Base-by-base conservation (phyloP, 2,113 vertebrate species). In the Lethenteron camtschaticum region DNA sequence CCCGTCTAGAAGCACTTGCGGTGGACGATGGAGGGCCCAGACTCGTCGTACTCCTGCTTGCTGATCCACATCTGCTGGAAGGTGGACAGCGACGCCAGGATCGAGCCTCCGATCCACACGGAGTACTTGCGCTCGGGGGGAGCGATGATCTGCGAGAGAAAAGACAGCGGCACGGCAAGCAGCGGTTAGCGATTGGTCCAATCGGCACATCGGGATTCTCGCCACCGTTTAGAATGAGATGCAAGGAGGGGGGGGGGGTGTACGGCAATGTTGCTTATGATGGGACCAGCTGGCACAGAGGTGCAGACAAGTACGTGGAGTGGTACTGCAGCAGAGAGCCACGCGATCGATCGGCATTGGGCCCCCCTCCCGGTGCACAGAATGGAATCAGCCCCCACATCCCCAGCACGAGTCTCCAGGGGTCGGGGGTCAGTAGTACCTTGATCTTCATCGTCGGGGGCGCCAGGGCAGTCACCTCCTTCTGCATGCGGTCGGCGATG, bases 391-490 rank as follows among this genome's bases (percentile, higher is more conserved):
- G 24, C 24, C 24, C 24, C 24, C 24, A 24, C 24, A 24, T 24
- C 24, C 24, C 24, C 24, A 24, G 24, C 24, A 24, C 24, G 24
- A 24, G 24, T 24, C 24, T 24, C 24, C 24, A 24, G 24, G 24
- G 24, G 24, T 24, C 24, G 3, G 24, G 24, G 24, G 24, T 24
- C 24, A 24, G 24, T 41, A 41, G 71, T 66, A 85, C 83, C 84
- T 86, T 86, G 72, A 86, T 85, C 75, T 86, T 86, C 84, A 86
- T 86, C 0, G 84, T 86, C 77, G 83, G 84, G 69, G 84, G 84
- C 0, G 84, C 84, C 75, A 85, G 76, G 2, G 83, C 82, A 0
- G 83, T 84, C 79, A 85, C 85, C 73, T 86, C 84, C 74, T 85
- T 86, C 76, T 86, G 84, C 84, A 86, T 86, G 57, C 84, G 72